Evolutionary conservation across 2,888 invertebrate species (phyloP).

Genomic region (Aelia acuminata): DNA sequence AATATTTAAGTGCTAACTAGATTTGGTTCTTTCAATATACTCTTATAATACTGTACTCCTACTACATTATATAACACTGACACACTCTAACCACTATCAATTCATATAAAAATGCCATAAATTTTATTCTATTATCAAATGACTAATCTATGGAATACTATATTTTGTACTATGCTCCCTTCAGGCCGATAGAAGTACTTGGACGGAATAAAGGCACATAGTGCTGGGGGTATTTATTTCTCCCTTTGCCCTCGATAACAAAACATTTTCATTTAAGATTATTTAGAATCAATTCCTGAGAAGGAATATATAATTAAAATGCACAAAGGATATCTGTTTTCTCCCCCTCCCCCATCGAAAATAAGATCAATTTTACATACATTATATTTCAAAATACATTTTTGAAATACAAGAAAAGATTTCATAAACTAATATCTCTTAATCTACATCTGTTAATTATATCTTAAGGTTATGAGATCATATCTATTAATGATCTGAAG

Average conservation of each 20-base stretch:
- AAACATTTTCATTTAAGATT: neutral
- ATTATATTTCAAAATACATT: too few species aligned
- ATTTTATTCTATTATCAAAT: too few species aligned
- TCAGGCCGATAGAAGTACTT: slow-evolving; percentile 10
- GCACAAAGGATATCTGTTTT: neutral
- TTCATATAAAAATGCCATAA: slow-evolving; percentile 18
- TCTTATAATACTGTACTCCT: slow-evolving; percentile 11
- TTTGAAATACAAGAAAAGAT: too few species aligned
- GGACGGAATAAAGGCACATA: slow-evolving; percentile 54
- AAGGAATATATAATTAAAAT: neutral
- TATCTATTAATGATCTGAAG: neutral
- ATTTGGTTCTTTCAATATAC: neutral
- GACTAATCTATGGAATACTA: slow-evolving; percentile 50
- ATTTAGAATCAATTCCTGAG: neutral
- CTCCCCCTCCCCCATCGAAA: too few species aligned
- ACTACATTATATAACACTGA: slow-evolving; percentile 1
- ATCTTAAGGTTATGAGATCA: neutral
- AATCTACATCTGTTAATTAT: too few species aligned
- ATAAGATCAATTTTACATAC: too few species aligned
- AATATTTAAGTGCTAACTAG: slow-evolving; percentile 5
- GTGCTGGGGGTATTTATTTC: slow-evolving; percentile 24
- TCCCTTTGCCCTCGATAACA: neutral
- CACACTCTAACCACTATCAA: neutral
- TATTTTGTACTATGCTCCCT: slow-evolving; percentile 52
- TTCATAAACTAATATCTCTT: too few species aligned